Evolutionary conservation across 2,888 invertebrate species (phyloP), one percentile per base, ranked within the genome.

Genomic region (Xanthia togata): DNA sequence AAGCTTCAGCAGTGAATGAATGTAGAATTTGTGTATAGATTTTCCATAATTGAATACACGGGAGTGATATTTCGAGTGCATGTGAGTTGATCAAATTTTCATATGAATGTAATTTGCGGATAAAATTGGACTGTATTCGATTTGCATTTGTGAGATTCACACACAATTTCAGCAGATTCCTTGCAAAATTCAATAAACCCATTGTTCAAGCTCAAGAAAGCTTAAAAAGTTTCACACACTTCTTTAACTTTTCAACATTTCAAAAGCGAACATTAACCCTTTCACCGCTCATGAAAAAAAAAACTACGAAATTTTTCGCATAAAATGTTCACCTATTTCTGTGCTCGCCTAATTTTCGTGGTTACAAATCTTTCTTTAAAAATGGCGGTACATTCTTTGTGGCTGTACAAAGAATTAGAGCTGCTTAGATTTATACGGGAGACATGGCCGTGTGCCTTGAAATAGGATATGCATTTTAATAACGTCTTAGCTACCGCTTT

Each of bases 391-490:
- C 44, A 76, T 81, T 79, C 72, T 77, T 70, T 78, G 77, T 76
- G 86, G 83, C 70, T 83, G 85, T 84, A 79, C 80, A 84, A 90
- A 88, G 91, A 91, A 91, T 90, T 90, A 91, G 88, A 90, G 83
- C 83, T 83, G 72, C 77, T 84, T 64, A 75, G 88, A 91, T 92
- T 92, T 91, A 92, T 92, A 82, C 75, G 72, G 53, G 63, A 72
- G 53, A 89, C 92, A 90, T 91, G 91, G 82, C 69, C 84, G 79
- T 67, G 55, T 77, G 82, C 70, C 62, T 76, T 57, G 80, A 79
- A 85, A 87, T 85, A 72, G 86, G 88, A 89, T 88, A 85, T 91
- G 91, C 90, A 91, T 91, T 92, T 90, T 91, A 90, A 91, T 91
- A 89, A 83, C 78, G 67, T 73, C 76, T 79, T 83, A 83, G 79